Conservation (phyloP, 1,140 invertebrate genomes). For the Tetramorium alpestre region DNA sequence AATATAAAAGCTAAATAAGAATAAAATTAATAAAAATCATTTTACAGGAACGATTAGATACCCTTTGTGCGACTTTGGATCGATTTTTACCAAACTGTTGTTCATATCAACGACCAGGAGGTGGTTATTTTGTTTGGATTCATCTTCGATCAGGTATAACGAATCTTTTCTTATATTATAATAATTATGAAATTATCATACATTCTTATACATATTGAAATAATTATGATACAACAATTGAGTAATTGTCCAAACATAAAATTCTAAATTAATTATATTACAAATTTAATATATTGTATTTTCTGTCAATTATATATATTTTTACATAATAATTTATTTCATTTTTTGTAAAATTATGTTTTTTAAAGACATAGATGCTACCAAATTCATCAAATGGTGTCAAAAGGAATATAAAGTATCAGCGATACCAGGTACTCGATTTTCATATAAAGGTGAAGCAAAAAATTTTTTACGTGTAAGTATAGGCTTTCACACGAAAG, state of each 20-base stretch:
- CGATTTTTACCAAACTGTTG: slow-evolving; percentile 83
- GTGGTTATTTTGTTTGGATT: slow-evolving; percentile 89
- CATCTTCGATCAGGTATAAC: slow-evolving; percentile 80
- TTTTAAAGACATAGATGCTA: slow-evolving; percentile 77
- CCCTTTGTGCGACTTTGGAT: slow-evolving; percentile 81
- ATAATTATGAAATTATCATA: background rate
- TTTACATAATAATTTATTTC: slow-evolving; percentile 17
- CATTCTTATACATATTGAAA: background rate
- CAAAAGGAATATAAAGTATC: slow-evolving; percentile 81
- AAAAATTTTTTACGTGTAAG: slow-evolving; percentile 84
- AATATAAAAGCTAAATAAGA: slow-evolving; percentile 1
- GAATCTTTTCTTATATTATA: background rate
- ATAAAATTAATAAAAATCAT: background rate
- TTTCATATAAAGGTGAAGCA: slow-evolving; percentile 79
- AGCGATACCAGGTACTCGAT: slow-evolving; percentile 85
- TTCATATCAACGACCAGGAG: slow-evolving; percentile 82
- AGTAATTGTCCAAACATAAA: background rate
- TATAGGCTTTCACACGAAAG: slow-evolving; percentile 84
- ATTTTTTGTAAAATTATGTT: slow-evolving; percentile 16
- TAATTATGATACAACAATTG: background rate
- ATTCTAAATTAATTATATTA: background rate
- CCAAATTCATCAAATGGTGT: slow-evolving; percentile 81
- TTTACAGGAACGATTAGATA: slow-evolving; percentile 83
- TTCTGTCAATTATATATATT: background rate
- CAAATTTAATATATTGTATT: slow-evolving; percentile 14